Conservation (phyloP, 2,797 vertebrate species). For the Lycodopsis pacificus region DNA sequence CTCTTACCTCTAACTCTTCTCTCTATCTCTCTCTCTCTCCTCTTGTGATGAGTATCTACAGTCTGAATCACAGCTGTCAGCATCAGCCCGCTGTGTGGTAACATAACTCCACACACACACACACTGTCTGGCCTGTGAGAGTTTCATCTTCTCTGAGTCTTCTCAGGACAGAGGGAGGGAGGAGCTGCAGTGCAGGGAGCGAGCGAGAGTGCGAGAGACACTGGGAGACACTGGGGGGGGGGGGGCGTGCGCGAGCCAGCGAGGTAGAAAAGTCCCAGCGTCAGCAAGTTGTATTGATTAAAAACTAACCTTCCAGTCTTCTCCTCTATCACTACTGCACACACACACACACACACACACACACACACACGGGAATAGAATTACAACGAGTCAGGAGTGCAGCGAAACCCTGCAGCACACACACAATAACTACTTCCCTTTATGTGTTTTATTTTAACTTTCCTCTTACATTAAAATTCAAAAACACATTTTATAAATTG, state of each 20-base stretch:
- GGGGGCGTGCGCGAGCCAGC: slow-evolving; percentile 50
- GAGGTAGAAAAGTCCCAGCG: slow-evolving; percentile 89
- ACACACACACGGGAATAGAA: slow-evolving; percentile 88
- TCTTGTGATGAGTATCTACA: slow-evolving; percentile 64
- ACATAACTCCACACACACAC: slow-evolving; percentile 67
- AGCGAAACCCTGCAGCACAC: slow-evolving; percentile 84
- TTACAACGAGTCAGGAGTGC: slow-evolving; percentile 93
- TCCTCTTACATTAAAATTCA: slow-evolving; percentile 34
- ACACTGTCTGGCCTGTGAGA: slow-evolving; percentile 84
- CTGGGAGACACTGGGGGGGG: slow-evolving; percentile 32
- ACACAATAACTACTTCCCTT: slow-evolving; percentile 14
- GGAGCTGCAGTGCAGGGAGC: slow-evolving; percentile 87
- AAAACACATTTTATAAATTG: slow-evolving; percentile 66
- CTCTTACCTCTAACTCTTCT: not conserved
- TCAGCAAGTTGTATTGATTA: slow-evolving; percentile 99
- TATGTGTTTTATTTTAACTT: slow-evolving; percentile 47
- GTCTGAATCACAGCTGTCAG: slow-evolving; percentile 80
- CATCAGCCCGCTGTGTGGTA: slow-evolving; percentile 68
- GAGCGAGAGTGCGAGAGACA: slow-evolving; percentile 62
- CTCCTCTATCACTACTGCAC: slow-evolving; percentile 84
- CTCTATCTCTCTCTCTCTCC: slow-evolving; percentile 5
- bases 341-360: slow-evolving; percentile 65
- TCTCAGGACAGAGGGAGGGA: slow-evolving; percentile 85
- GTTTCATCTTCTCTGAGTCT: slow-evolving; percentile 88
- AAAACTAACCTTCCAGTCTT: slow-evolving; percentile 99